A percentile compares a stretch with the other conserved stretches of the same genome.
These are phyloP conservation scores for Corydoras maculifer DNA, from an alignment of 2,113 vertebrate genomes.

Conservation along the genomic window DNA sequence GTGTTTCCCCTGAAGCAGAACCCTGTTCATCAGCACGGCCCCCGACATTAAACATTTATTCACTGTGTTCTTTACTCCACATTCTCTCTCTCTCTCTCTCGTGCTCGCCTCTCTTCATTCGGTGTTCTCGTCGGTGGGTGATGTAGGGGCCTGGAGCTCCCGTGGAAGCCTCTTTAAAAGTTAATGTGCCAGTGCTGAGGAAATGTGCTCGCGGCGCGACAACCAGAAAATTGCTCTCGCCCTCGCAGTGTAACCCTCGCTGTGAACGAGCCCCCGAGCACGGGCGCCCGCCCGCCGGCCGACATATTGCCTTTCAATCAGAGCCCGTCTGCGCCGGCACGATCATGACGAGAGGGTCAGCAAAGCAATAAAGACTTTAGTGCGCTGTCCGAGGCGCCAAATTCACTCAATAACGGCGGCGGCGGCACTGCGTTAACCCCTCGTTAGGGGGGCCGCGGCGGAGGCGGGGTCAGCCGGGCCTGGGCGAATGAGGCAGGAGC, in stretches of 20 bases:
- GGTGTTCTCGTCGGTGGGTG: constrained; percentile 34
- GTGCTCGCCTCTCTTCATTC: constrained; percentile 49
- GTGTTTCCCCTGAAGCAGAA: constrained; percentile 33
- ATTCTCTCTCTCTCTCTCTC: constrained; percentile 49
- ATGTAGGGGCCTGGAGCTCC: constrained; percentile 67
- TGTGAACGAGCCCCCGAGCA: constrained; percentile 91
- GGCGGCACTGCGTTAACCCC: constrained; percentile 85
- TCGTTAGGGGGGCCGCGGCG: constrained; percentile 67
- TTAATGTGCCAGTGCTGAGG: constrained; percentile 82
- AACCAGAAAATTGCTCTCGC: constrained; percentile 87
- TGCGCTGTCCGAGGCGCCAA: constrained; percentile 92
- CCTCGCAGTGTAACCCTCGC: constrained; percentile 79
- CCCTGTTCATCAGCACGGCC: constrained; percentile 44
- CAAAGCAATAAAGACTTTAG: constrained; percentile 87
- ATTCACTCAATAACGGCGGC: constrained; percentile 89
- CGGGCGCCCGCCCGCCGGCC: constrained; percentile 94
- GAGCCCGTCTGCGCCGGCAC: constrained; percentile 76
- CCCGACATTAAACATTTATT: constrained; percentile 48
- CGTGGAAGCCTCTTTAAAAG: constrained; percentile 81
- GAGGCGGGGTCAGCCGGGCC: constrained; percentile 51
- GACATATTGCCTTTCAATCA: constrained; percentile 99
- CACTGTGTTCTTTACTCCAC: constrained; percentile 43
- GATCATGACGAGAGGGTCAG: constrained; percentile 94
- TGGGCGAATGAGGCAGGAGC: constrained; percentile 66
- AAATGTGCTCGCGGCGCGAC: constrained; percentile 65